Percentiles rank a stretch among this genome's conserved stretches.
phyloP scores from a whole-genome alignment of 2,113 vertebrate genomes.

The Speoplatyrhinus poulsoni region DNA sequence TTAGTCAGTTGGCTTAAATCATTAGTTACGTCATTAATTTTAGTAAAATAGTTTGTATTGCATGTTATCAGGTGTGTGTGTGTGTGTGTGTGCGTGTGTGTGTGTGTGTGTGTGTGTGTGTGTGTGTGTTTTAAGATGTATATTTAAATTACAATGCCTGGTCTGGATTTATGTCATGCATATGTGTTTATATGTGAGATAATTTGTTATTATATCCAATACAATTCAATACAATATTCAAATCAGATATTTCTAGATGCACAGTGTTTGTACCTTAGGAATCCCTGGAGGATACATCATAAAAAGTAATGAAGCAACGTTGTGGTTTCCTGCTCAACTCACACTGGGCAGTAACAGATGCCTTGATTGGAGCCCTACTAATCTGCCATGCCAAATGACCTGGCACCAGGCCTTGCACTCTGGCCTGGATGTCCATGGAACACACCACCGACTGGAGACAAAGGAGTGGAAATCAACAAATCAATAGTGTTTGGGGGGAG shows the following conservation, averaged over 20 bases:
- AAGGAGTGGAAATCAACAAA: slow-evolving; percentile 74
- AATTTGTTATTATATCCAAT: too few relatives aligned
- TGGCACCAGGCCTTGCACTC: slow-evolving; percentile 53
- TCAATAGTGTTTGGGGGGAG: slow-evolving; percentile 62
- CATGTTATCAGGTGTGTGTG: background rate
- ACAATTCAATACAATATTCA: too few relatives aligned
- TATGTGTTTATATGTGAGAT: too few relatives aligned
- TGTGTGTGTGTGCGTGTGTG: background rate
- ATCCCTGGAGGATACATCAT: background rate
- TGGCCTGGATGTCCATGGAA: slow-evolving; percentile 61
- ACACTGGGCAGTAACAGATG: slow-evolving; percentile 60
- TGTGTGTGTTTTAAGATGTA: background rate
- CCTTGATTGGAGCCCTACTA: slow-evolving; percentile 56
- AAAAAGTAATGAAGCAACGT: slow-evolving; percentile 17
- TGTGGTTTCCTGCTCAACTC: background rate
- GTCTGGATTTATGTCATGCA: too few relatives aligned
- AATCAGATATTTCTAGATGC: too few relatives aligned
- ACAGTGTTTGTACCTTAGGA: background rate
- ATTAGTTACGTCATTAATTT: too few relatives aligned
- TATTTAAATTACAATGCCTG: too few relatives aligned
- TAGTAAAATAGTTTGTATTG: too few relatives aligned
- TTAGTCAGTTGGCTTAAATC: too few relatives aligned
- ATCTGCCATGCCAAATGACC: slow-evolving; percentile 66
- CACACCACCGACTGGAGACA: slow-evolving; percentile 57
- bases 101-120: background rate